Conservation (phyloP, 1,140 invertebrate genomes). For the Papilio glaucus region DNA sequence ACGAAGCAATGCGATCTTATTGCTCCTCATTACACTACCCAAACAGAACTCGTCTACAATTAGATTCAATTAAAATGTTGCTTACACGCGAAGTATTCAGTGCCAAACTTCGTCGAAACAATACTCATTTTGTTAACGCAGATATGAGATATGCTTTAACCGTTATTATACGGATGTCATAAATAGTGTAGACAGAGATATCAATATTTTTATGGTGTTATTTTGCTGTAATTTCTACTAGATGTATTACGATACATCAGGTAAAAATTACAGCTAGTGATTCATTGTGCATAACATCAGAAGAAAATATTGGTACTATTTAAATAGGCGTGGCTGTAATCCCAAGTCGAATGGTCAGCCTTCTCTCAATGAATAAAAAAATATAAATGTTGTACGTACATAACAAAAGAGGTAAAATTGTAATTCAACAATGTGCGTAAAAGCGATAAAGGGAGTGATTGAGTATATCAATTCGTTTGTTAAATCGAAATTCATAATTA, state of each 20-base stretch:
- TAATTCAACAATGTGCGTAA: not conserved
- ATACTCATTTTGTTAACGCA: not conserved
- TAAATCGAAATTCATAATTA: not conserved
- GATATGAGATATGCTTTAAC: no score
- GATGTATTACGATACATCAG: no score
- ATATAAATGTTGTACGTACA: not conserved
- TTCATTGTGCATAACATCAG: not conserved
- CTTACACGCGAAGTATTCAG: not conserved
- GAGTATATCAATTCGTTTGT: conserved; percentile 14
- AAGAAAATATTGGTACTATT: not conserved
- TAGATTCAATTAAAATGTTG: conserved; percentile 25
- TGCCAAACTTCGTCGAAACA: not conserved
- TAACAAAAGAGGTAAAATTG: not conserved
- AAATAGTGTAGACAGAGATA: no score
- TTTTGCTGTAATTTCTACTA: no score
- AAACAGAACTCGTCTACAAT: conserved; percentile 11
- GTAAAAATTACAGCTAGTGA: not conserved
- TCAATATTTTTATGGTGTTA: no score
- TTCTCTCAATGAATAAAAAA: not conserved
- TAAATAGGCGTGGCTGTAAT: not conserved
- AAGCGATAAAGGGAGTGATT: not conserved
- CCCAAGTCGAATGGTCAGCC: not conserved
- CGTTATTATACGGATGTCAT: no score
- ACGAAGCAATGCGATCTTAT: conserved; percentile 11
- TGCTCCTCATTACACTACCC: conserved; percentile 9